Conservation (phyloP, 1,140 invertebrate genomes). For the Aricia agestis region DNA sequence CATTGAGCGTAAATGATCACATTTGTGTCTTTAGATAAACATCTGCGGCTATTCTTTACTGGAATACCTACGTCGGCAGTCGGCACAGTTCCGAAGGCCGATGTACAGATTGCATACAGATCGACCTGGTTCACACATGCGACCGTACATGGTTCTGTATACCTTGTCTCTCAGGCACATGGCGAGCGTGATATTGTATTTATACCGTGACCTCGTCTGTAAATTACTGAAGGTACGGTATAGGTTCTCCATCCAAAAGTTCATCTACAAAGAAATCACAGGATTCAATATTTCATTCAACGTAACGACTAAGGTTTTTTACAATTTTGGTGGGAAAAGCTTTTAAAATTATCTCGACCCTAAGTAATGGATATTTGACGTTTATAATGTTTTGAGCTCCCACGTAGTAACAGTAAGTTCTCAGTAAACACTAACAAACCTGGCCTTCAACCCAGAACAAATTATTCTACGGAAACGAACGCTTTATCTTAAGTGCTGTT, state of each 20-base stretch:
- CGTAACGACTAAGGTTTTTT: not conserved
- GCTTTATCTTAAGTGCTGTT: not conserved
- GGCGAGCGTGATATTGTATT: conserved; percentile 19
- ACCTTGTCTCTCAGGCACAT: conserved; percentile 19
- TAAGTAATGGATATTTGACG: not conserved
- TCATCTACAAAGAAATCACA: too few species aligned
- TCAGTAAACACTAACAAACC: not conserved
- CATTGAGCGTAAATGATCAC: not conserved
- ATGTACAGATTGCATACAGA: conserved; percentile 20
- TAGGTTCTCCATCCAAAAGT: not conserved
- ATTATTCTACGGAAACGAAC: not conserved
- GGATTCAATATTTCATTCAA: too few species aligned
- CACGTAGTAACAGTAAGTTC: not conserved
- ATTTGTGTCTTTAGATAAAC: not conserved
- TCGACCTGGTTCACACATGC: conserved; percentile 22
- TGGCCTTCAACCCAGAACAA: not conserved
- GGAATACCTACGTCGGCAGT: not conserved
- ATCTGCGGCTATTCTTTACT: not conserved
- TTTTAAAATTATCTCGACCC: too few species aligned
- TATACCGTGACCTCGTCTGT: not conserved
- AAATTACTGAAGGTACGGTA: conserved; percentile 8
- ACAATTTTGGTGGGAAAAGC: too few species aligned
- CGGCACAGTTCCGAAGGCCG: conserved; percentile 1
- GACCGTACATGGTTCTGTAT: conserved; percentile 19
- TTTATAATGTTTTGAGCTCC: not conserved